These are phyloP conservation scores for Coranthus polyacanthus DNA, from an alignment of 2,797 vertebrate genomes.

Conservation along the genomic window DNA sequence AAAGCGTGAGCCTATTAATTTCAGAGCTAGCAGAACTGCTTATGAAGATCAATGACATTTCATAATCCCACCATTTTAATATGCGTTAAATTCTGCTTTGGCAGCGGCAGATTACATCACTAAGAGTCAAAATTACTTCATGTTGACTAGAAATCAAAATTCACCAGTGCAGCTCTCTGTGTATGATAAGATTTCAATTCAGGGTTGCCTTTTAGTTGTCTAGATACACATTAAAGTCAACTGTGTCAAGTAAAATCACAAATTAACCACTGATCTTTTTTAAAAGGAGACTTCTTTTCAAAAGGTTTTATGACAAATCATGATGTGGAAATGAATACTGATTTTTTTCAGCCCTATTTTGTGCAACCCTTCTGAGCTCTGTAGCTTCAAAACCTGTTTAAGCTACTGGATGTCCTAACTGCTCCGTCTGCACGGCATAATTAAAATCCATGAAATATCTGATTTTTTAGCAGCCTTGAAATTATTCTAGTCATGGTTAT, in stretches of 20 bases:
- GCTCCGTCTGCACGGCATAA: slow-evolving; percentile 4
- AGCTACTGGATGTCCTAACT: slow-evolving; percentile 2
- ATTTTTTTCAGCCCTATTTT: slow-evolving; percentile 29
- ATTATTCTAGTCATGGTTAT: slow-evolving; percentile 4
- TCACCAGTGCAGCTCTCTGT: background rate
- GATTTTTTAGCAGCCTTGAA: slow-evolving; percentile 6
- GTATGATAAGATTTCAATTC: slow-evolving; percentile 1
- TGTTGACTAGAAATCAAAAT: background rate
- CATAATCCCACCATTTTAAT: slow-evolving; percentile 36
- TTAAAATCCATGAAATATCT: slow-evolving; percentile 25
- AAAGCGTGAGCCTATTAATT: slow-evolving; percentile 36
- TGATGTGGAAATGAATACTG: too few relatives aligned
- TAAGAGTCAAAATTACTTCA: slow-evolving; percentile 16
- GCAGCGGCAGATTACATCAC: slow-evolving; percentile 29
- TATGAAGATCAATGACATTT: slow-evolving; percentile 44
- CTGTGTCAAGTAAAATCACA: slow-evolving; percentile 9
- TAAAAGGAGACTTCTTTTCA: slow-evolving; percentile 9
- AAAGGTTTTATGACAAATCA: too few relatives aligned
- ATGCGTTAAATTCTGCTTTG: slow-evolving; percentile 32
- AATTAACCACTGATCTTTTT: slow-evolving; percentile 24
- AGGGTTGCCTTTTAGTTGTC: slow-evolving; percentile 12
- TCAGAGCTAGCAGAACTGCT: slow-evolving; percentile 29
- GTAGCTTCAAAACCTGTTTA: slow-evolving; percentile 21
- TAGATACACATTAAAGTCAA: slow-evolving; percentile 11
- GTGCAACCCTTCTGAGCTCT: slow-evolving; percentile 15